Conservation (phyloP, 1,140 invertebrate genomes). For the Bombus pascuorum region DNA sequence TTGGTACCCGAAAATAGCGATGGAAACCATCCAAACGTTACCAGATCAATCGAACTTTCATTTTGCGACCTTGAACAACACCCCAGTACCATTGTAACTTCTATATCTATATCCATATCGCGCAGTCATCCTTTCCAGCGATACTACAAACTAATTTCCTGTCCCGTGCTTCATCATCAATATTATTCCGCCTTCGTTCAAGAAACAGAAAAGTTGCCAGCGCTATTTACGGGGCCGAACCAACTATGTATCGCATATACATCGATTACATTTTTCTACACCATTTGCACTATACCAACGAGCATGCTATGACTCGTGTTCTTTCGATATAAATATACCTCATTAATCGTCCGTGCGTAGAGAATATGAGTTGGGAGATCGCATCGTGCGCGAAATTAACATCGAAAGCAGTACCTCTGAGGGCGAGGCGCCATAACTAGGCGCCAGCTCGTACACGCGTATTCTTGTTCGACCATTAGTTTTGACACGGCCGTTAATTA, state of each 20-base stretch:
- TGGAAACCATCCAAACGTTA: neutral
- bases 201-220: neutral
- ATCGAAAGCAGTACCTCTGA: constrained; percentile 23
- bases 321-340: constrained; percentile 42
- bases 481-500: neutral
- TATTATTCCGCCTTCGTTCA: neutral
- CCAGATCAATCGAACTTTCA: neutral
- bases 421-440: neutral
- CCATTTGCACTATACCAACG: constrained; percentile 40
- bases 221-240: neutral
- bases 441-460: neutral
- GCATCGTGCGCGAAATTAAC: constrained; percentile 20
- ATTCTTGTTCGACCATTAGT: neutral
- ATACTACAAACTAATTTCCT: neutral
- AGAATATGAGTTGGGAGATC: neutral
- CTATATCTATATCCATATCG: neutral
- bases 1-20: constrained; percentile 18
- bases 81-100: neutral
- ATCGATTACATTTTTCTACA: constrained; percentile 64
- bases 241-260: constrained; percentile 10
- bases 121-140: no score
- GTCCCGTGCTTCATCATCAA: neutral
- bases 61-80: neutral
- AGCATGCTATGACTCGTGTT: constrained; percentile 17
- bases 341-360: neutral